phyloP scores from a whole-genome alignment of 2,113 vertebrate genomes.

The Serilophus lunatus region DNA sequence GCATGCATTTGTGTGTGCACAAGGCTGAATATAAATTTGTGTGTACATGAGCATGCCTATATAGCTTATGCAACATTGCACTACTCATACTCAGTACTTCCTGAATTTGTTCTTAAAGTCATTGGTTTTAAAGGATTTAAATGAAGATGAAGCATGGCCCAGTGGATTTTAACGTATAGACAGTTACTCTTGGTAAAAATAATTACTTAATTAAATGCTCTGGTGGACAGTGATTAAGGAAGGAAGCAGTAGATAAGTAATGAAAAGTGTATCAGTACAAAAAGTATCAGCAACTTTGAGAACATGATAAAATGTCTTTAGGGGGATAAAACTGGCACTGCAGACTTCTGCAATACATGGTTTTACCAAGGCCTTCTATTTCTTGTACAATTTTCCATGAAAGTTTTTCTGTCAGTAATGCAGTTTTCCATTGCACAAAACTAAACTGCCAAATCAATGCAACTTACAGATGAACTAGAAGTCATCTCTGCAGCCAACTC shows the following conservation, averaged over 20 bases:
- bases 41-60: not conserved
- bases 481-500: not conserved
- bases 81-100: rapidly evolving
- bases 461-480: not conserved
- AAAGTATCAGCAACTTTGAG: not conserved
- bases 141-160: not conserved
- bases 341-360: not conserved
- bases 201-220: slow-evolving; percentile 37
- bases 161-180: not conserved
- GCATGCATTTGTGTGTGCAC: not conserved
- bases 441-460: not conserved
- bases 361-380: not conserved
- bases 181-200: not conserved
- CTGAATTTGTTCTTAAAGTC: not conserved
- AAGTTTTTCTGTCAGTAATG: not conserved
- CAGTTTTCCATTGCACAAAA: not conserved
- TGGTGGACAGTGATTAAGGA: not conserved
- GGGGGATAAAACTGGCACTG: not conserved
- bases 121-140: not conserved
- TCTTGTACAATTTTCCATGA: not conserved
- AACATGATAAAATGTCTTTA: not conserved
- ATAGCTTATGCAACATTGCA: not conserved
- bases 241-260: not conserved
- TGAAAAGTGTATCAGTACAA: not conserved
- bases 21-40: not conserved